Evolutionary conservation across 2,888 invertebrate species (phyloP), one percentile per base, ranked within the genome.

Genomic region (Bembecia ichneumoniformis): DNA sequence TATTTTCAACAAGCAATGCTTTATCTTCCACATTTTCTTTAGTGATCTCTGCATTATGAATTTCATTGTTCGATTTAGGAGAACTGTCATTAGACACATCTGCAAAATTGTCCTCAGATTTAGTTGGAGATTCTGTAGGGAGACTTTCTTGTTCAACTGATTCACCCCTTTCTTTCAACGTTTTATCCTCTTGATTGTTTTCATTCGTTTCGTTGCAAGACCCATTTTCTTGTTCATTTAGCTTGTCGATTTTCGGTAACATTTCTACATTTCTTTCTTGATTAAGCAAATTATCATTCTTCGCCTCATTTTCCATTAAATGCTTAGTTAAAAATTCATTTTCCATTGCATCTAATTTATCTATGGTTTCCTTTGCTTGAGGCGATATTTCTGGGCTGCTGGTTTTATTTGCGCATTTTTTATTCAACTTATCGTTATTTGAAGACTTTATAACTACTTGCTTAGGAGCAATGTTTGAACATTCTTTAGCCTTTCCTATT

Each of bases 401-500:
- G 47, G 52, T 57, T 46, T 55, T 55, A 17, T 56, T 55, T 35
- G 47, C 49, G n/a, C 55, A 63, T 55, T 72, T 60, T 49, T 52
- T 47, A 28, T 51, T 55, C 36, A 47, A 46, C 56, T 64, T 60
- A 28, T 52, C 49, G 44, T 66, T 66, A 70, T 77, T 84, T 1
- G 73, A 64, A 7, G 78, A 75, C 57, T 82, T 84, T 10, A 84
- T 64, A n/a, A 84, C 63, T 11, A 86, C 83, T 52, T 66, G 75
- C 58, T 78, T 81, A 11, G 87, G 86, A 49, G 62, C 57, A 34
- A 61, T 66, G 52, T 78, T 83, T 20, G 70, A 64, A 52, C 60
- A 68, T 67, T 84, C 82, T 54, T 79, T 80, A 45, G 82, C 87
- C 66, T 75, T 82, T 0, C 84, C 87, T 49, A 82, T 62, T 66